Conservation (phyloP, 2,797 vertebrate genomes). For the Spinus olivaceus region DNA sequence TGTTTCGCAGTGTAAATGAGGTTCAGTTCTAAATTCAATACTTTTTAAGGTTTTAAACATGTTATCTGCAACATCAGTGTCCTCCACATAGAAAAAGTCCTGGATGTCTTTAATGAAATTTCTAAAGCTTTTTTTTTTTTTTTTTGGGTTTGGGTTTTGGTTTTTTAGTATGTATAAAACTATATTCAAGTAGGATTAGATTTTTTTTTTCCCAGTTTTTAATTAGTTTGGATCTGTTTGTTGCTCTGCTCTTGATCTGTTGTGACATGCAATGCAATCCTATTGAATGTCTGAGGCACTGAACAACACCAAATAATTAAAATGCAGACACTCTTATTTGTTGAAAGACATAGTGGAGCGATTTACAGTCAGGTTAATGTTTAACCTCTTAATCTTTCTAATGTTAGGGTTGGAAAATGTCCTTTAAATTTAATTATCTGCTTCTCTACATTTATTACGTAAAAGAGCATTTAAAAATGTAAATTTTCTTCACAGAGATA, state of each 20-base stretch:
- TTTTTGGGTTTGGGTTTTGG: not conserved
- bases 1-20: not conserved
- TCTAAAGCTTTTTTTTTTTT: not conserved
- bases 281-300: not conserved
- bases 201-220: not conserved
- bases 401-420: not conserved
- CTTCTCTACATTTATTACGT: not conserved
- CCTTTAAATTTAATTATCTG: conserved; percentile 31
- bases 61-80: not conserved
- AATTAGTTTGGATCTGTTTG: not conserved
- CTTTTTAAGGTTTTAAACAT: not conserved
- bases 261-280: not conserved
- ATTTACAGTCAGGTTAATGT: not conserved
- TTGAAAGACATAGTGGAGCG: not conserved
- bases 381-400: conserved; percentile 13
- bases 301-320: not conserved
- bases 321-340: not conserved
- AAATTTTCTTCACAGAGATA: not conserved
- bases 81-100: not conserved
- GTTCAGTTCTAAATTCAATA: not conserved
- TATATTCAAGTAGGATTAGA: not conserved
- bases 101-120: not conserved
- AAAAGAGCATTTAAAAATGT: conserved; percentile 3
- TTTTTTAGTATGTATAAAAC: not conserved
- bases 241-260: not conserved